A percentile compares a stretch with the other conserved stretches of the same genome.
Evolutionary conservation across 2,888 invertebrate genomes (phyloP).

Genomic region (Pachycephus smyrnensis): DNA sequence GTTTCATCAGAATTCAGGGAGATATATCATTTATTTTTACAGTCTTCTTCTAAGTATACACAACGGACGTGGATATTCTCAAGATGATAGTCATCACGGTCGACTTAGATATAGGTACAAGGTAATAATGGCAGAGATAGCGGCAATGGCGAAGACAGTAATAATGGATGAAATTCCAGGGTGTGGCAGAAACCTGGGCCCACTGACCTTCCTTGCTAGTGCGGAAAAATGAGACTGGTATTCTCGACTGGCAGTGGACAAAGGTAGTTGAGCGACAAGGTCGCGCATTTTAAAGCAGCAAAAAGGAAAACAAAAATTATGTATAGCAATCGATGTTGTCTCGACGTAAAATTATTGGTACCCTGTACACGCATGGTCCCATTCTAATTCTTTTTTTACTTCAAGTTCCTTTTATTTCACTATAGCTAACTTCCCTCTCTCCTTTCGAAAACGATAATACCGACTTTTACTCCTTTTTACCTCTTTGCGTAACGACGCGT

Average conservation of each 20-base stretch:
- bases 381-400: neutral
- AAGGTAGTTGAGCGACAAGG: slow-evolving; percentile 45
- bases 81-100: neutral
- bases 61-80: neutral
- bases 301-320: neutral
- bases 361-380: neutral
- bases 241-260: slow-evolving; percentile 28
- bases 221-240: slow-evolving; percentile 33
- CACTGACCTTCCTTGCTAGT: slow-evolving; percentile 29
- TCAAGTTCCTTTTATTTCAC: neutral
- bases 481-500: neutral
- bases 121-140: neutral
- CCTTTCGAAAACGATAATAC: neutral
- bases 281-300: slow-evolving; percentile 29
- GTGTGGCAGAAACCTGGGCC: slow-evolving; percentile 50
- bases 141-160: neutral
- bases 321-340: neutral
- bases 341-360: neutral
- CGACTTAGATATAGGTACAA: neutral
- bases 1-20: neutral
- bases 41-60: neutral
- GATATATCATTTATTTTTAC: neutral
- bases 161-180: slow-evolving; percentile 58
- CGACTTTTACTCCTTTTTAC: neutral
- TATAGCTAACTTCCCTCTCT: neutral